A percentile compares a stretch with the other conserved stretches of the same genome.
These are phyloP conservation scores for Clarias gariepinus DNA, from an alignment of 2,113 vertebrate genomes.

Conservation along the genomic window DNA sequence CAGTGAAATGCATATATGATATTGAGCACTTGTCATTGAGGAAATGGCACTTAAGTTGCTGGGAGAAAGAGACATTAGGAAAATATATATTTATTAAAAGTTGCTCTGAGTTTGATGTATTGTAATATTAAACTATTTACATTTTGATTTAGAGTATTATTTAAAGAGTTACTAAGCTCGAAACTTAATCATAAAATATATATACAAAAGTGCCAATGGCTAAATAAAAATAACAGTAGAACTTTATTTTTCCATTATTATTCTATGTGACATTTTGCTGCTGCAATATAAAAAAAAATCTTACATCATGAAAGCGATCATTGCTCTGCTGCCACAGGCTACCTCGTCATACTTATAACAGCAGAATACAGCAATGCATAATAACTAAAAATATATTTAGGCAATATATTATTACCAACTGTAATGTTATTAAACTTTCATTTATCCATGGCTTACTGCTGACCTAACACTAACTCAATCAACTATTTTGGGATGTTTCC, in stretches of 20 bases:
- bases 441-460: background rate
- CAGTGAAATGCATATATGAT: background rate
- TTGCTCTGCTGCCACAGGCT: background rate
- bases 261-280: background rate
- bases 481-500: slow-evolving; percentile 11
- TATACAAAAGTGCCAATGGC: background rate
- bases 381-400: slow-evolving; percentile 6
- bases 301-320: background rate
- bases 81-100: too few species aligned
- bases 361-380: background rate
- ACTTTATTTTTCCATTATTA: background rate
- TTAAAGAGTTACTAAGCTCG: background rate
- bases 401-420: slow-evolving; percentile 3
- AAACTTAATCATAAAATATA: background rate
- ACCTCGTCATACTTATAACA: background rate
- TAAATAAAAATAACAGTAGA: background rate
- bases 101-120: background rate
- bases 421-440: background rate
- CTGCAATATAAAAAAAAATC: background rate
- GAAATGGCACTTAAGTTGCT: background rate
- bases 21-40: background rate
- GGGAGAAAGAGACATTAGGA: background rate
- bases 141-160: background rate
- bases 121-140: background rate
- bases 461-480: slow-evolving; percentile 33